Conservation (phyloP, 2,888 invertebrate species). For the Elegia similella region DNA sequence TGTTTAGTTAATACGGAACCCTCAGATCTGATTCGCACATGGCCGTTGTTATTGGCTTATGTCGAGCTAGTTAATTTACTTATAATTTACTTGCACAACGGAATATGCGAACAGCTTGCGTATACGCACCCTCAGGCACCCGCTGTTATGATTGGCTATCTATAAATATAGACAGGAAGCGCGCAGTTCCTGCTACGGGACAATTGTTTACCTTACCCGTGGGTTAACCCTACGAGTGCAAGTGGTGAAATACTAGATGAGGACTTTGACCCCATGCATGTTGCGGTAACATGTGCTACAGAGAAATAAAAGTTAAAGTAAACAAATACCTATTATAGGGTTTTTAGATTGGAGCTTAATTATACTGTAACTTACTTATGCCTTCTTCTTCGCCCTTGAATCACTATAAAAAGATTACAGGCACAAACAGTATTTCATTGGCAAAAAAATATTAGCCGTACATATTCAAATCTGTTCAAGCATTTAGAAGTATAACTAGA, state of each 20-base stretch:
- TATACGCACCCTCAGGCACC: conserved; percentile 29
- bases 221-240: conserved; percentile 46
- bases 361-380: no score
- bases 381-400: no score
- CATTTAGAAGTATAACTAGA: no score
- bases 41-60: no score
- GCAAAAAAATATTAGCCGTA: no score
- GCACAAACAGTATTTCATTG: no score
- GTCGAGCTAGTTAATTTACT: no score
- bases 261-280: conserved; percentile 13
- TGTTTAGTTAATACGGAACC: no score
- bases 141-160: conserved; percentile 14
- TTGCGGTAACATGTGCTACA: conserved; percentile 6
- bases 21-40: no score
- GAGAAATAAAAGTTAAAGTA: background rate
- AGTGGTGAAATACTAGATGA: conserved; percentile 19
- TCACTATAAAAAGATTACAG: no score
- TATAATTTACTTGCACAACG: conserved; percentile 54
- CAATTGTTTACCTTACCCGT: conserved; percentile 55
- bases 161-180: conserved; percentile 62
- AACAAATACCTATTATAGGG: background rate
- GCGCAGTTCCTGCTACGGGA: conserved; percentile 54
- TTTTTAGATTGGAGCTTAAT: background rate
- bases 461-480: no score
- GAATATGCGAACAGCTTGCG: conserved; percentile 24